Base-by-base conservation (phyloP, 2,113 vertebrate species). In the Aplodontia rufa region DNA sequence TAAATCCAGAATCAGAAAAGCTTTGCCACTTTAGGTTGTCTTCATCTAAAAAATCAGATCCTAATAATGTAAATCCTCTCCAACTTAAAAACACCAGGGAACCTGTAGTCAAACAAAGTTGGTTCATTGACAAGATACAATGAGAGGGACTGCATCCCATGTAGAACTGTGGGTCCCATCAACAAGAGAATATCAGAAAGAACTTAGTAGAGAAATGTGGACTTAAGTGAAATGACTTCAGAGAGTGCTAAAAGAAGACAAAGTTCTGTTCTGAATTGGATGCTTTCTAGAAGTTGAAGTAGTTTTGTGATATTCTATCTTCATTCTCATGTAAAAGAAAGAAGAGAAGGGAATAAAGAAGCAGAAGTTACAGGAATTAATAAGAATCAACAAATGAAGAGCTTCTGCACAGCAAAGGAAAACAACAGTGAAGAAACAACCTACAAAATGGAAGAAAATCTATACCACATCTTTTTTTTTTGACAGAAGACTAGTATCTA, bases 1-100 rank as follows among this genome's bases (percentile, higher is more conserved):
- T 60, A 68, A 80, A 74, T 69, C 28, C 84, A 49, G 35, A 64
- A 13, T 17, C 84, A 49, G 35, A 64, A 13, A 13, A 91, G 13
- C 68, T 91, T 90, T 69, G 37, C 37, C 80, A 40, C 45, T 20
- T 84, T 24, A 47, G 20, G 71, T 51, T 53, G 24, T 90, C 71
- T 84, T 75, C 35, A 7, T 58, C 55, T 2, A 1, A 20, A 28
- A 79, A 28, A 37, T 32, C 35, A 37, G 45, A 28, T 47, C 16
- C 6, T n/a, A 40, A 16, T 16, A 8, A 9, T 20, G 6, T 37
- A 40, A 17, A 2, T 62, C 14, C 28, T 58, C 5, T 53, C 11
- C 37, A 28, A 8, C 47, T 80, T 4, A 22, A 74, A 40, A 24
- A 28, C 40, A 17, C 22, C 30, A 13, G 47, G 17, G 19, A 20